These are phyloP conservation scores for Papilio elwesi DNA, from an alignment of 2,888 invertebrate genomes.

Conservation along the genomic window DNA sequence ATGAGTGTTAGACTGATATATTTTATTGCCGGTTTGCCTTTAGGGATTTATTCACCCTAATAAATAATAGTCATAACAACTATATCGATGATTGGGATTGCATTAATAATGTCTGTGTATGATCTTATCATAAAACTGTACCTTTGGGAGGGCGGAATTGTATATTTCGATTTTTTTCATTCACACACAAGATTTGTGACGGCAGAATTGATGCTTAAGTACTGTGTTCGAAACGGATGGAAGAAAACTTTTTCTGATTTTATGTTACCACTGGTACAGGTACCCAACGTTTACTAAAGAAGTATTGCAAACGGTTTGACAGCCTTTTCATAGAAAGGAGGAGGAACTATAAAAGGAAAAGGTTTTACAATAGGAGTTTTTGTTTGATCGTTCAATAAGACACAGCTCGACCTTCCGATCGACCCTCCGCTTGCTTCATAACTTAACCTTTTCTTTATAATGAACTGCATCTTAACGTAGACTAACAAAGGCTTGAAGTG, in stretches of 20 bases:
- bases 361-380: conserved; percentile 44
- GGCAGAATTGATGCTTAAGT: too few relatives aligned
- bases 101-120: not conserved
- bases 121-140: not conserved
- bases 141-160: too few relatives aligned
- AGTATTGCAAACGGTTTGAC: too few relatives aligned
- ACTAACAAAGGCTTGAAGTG: conserved; percentile 43
- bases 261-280: too few relatives aligned
- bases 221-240: too few relatives aligned
- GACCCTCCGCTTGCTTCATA: conserved; percentile 63
- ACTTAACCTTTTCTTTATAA: conserved; percentile 72
- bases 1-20: conserved; percentile 3
- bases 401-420: conserved; percentile 65
- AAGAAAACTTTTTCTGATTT: too few relatives aligned
- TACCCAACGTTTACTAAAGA: too few relatives aligned
- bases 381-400: conserved; percentile 59
- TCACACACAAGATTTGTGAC: too few relatives aligned
- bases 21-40: conserved; percentile 4
- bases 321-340: too few relatives aligned
- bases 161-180: too few relatives aligned
- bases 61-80: not conserved
- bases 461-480: conserved; percentile 57
- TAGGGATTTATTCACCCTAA: conserved; percentile 11
- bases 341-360: not conserved
- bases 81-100: not conserved